phyloP scores from a whole-genome alignment of 2,797 vertebrate species.

The Chrosomus eos region DNA sequence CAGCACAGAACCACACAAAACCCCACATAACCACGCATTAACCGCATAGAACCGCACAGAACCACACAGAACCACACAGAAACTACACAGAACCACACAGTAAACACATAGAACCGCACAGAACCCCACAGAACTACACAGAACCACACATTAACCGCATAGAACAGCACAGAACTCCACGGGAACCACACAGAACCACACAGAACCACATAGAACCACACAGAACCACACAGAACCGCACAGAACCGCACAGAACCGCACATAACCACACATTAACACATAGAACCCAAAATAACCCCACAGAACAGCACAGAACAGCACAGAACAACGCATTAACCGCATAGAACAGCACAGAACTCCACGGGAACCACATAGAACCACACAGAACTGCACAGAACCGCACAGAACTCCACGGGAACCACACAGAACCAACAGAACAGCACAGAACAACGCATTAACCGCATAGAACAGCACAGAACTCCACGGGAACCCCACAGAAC shows the following conservation, averaged over 20 bases:
- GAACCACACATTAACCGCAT: too few relatives aligned
- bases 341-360: fast-evolving
- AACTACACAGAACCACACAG: too few relatives aligned
- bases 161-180: fast-evolving
- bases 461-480: fast-evolving
- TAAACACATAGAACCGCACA: too few relatives aligned
- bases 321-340: too few relatives aligned
- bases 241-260: fast-evolving
- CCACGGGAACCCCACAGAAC: fast-evolving
- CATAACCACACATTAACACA: too few relatives aligned
- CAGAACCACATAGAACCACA: fast-evolving
- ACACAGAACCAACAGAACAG: fast-evolving
- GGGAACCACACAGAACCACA: fast-evolving
- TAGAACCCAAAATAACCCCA: too few relatives aligned
- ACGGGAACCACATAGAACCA: fast-evolving
- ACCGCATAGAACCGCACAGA: too few relatives aligned
- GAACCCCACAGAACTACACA: too few relatives aligned
- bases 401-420: too few relatives aligned
- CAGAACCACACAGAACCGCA: fast-evolving
- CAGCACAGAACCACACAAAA: fast-evolving
- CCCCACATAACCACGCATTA: too few relatives aligned
- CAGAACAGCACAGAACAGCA: fast-evolving
- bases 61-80: fast-evolving
- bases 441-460: too few relatives aligned
- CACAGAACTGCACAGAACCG: fast-evolving